Evolutionary conservation across 2,888 invertebrate species (phyloP), one percentile per base, ranked within the genome.

Genomic region (Ichneumon xanthorius): DNA sequence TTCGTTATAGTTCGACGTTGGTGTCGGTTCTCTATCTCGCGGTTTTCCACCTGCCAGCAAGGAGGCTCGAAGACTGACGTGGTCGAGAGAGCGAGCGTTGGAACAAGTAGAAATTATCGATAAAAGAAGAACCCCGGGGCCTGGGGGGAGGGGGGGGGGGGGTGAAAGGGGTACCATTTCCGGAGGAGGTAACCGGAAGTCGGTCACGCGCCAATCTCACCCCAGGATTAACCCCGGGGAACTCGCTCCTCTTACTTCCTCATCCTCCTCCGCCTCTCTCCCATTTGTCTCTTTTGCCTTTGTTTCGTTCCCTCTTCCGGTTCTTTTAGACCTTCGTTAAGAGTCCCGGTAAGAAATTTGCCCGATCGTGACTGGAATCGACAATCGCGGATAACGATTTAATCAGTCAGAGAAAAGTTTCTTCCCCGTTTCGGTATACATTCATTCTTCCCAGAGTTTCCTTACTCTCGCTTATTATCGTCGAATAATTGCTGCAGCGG

Each of bases 381-480:
- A 77, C 72, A 84, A 84, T 68, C 72, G 68, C 19, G 80, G 68
- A 84, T 84, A 73, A 84, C 80, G 80, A 80, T 84, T 77, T 84
- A 80, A 84, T 84, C 80, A 84, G 84, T 78, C 80, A 53, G 40
- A 61, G 80, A 72, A 84, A 84, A 84, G 53, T 85, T 82, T 82
- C 61, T 73, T 73, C 33, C 40, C 19, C 48, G n/a, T 55, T 72
- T 37, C 45, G 50, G 40, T 45, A 26, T 76, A 61, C 40, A 58
- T 65, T 58, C 70, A 40, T 48, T 33, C 30, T 33, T 16, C 40
- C 19, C 30, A 30, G 50, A 26, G 45, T 14, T 30, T 71, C 50
- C 9, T 71, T 55, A 26, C 67, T 19, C 68, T 30, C 30, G 2
- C 22, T 30, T 26, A 22, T 11, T 40, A 63, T 50, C 14, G 19